A percentile compares a stretch with the other conserved stretches of the same genome.
Evolutionary conservation across 2,888 invertebrate species (phyloP).

Genomic region (Caenorhabditis wallacei): DNA sequence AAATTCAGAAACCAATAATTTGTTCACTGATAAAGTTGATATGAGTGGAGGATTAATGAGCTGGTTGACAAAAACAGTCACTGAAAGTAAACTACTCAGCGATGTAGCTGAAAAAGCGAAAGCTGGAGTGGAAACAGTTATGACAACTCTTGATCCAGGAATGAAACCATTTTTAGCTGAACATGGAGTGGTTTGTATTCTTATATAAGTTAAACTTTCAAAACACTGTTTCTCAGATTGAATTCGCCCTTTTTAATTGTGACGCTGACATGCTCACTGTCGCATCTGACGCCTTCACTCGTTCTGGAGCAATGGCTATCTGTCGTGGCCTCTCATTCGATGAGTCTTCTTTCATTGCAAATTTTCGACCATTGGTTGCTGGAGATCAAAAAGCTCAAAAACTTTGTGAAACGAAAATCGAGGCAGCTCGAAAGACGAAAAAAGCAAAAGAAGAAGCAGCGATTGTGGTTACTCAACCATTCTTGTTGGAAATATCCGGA

Average conservation of each 20-base stretch:
- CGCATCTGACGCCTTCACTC: constrained; percentile 48
- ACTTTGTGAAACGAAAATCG: constrained; percentile 43
- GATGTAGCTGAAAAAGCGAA: constrained; percentile 72
- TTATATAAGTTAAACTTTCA: neutral
- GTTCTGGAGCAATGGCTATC: constrained; percentile 51
- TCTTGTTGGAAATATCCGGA: constrained; percentile 59
- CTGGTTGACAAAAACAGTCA: constrained; percentile 71
- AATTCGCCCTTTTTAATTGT: constrained; percentile 49
- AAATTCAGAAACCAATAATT: neutral
- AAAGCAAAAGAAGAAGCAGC: constrained; percentile 52
- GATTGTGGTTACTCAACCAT: constrained; percentile 69
- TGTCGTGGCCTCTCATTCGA: constrained; percentile 36
- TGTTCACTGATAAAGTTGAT: constrained; percentile 56
- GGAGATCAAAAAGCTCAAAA: constrained; percentile 54
- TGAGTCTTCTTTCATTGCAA: constrained; percentile 25
- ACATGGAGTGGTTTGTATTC: constrained; percentile 62
- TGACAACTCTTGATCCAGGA: constrained; percentile 73
- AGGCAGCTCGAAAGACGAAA: constrained; percentile 54
- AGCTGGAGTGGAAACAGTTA: constrained; percentile 71
- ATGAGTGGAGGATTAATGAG: constrained; percentile 72
- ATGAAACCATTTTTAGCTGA: constrained; percentile 72
- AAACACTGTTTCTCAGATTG: constrained; percentile 42
- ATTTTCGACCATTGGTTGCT: constrained; percentile 52
- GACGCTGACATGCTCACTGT: constrained; percentile 37
- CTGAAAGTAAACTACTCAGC: constrained; percentile 66